These are phyloP conservation scores for Nerophis lumbriciformis DNA, from an alignment of 2,113 vertebrate species.

Conservation along the genomic window DNA sequence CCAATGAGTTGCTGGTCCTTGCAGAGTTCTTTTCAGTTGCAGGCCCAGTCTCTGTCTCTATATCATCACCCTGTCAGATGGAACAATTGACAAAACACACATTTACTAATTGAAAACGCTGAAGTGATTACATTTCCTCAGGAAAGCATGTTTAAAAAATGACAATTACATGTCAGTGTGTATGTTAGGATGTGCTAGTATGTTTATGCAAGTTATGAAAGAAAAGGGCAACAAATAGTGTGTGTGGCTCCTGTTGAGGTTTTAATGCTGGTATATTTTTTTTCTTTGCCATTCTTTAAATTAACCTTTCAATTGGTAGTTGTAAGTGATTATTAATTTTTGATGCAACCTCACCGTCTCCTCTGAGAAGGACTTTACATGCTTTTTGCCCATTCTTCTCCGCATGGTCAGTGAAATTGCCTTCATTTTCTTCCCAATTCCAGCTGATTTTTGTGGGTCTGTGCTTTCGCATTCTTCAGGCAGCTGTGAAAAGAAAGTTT, in stretches of 20 bases:
- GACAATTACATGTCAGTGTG: background rate
- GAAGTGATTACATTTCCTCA: no score
- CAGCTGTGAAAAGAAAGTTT: slow-evolving; percentile 52
- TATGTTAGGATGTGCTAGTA: background rate
- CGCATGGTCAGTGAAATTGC: slow-evolving; percentile 93
- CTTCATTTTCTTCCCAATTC: slow-evolving; percentile 90
- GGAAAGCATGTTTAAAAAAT: no score
- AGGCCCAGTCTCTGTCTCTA: slow-evolving; percentile 65
- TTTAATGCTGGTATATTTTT: background rate
- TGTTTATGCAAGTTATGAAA: background rate
- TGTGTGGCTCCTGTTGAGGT: background rate
- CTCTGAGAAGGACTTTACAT: slow-evolving; percentile 81
- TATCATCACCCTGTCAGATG: slow-evolving; percentile 74
- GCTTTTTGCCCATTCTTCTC: slow-evolving; percentile 87
- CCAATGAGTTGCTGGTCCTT: slow-evolving; percentile 81
- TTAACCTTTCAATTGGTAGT: background rate
- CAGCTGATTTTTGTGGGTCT: slow-evolving; percentile 74
- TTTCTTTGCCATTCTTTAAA: background rate
- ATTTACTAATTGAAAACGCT: no score
- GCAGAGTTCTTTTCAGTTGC: slow-evolving; percentile 70
- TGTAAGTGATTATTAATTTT: background rate
- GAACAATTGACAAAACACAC: background rate
- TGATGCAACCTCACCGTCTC: slow-evolving; percentile 74
- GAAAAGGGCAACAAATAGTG: background rate
- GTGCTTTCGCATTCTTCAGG: slow-evolving; percentile 71